A percentile compares a stretch with the other conserved stretches of the same genome.
Evolutionary conservation across 2,797 vertebrate genomes (phyloP).

Genomic region (Huso huso): DNA sequence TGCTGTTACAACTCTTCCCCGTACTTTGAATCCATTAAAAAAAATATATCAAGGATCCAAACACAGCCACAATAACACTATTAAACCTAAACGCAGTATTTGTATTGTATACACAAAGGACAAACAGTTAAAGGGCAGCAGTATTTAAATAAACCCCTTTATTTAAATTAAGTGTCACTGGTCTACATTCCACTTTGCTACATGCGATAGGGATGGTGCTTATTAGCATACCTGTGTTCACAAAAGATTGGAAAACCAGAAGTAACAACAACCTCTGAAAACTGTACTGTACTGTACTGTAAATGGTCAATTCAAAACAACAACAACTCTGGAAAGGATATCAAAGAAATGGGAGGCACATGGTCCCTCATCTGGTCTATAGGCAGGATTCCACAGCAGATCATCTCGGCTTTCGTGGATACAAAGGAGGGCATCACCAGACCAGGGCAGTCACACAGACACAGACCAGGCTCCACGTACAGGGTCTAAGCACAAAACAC

Average conservation of each 20-base stretch:
- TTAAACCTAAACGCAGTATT: no score
- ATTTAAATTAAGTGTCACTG: no score
- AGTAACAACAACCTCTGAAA: neutral
- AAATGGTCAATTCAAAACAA: neutral
- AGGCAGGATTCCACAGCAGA: slow-evolving; percentile 85
- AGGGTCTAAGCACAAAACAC: slow-evolving; percentile 68
- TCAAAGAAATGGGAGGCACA: slow-evolving; percentile 76
- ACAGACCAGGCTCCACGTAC: slow-evolving; percentile 81
- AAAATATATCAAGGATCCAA: no score
- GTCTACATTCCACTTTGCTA: no score
- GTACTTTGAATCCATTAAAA: no score
- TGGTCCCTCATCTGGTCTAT: slow-evolving; percentile 97
- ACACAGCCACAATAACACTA: no score
- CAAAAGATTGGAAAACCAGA: neutral
- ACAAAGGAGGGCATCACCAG: slow-evolving; percentile 96
- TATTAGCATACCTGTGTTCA: neutral
- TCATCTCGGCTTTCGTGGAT: slow-evolving; percentile 97
- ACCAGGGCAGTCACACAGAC: slow-evolving; percentile 93
- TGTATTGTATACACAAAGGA: no score
- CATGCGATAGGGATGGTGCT: no score
- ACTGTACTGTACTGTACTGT: neutral
- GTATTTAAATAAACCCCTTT: no score
- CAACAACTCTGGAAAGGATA: slow-evolving; percentile 67
- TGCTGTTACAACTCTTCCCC: no score
- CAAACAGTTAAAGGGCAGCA: no score